Evolutionary conservation across 2,113 vertebrate genomes (phyloP), one percentile per base, ranked within the genome.

Genomic region (Caloenas nicobarica): DNA sequence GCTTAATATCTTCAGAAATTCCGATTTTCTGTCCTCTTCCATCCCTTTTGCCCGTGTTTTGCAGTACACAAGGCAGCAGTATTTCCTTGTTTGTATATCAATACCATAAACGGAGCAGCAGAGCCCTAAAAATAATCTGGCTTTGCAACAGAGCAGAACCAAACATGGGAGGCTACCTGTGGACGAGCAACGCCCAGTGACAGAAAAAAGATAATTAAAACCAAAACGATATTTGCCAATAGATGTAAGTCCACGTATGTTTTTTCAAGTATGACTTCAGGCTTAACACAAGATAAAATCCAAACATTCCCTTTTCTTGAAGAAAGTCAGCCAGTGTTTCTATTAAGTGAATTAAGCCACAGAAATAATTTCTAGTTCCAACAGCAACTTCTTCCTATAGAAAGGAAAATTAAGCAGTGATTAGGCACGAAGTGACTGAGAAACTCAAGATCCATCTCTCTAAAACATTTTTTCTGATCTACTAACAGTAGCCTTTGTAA

Each of bases 141-240:
- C 50, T 53, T 66, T 69, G 66, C 13, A 23, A 31, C 0, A 29
- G 34, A 1, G 22, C 34, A n/a, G 50, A 73, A 23, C 61, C 2
- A 1, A 28, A 33, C 29, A 7, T 0, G 0, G 36, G 0, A 33
- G 21, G 28, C 24, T 44, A 18, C 4, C 2, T 0, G 16, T 6
- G 18, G 25, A 33, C 23, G 9, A 81, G 53, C 44, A n/a, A 48
- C 0, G 7, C 33, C 29, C 22, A 10, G 51, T 1, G 7, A 56
- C 24, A 11, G n/a, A 17, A 13, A 7, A 56, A 36, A 16, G 21
- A 38, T 28, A 74, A 73, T 44, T 42, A 64, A 68, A 64, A 50
- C 8, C n/a, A 51, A 78, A 38, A 16, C 0, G 1, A 2, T 22
- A 42, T 38, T 15, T 42, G 26, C n/a, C 14, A 64, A 36, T 3